Conservation (phyloP, 2,888 invertebrate genomes). For the Panzeria rudis region DNA sequence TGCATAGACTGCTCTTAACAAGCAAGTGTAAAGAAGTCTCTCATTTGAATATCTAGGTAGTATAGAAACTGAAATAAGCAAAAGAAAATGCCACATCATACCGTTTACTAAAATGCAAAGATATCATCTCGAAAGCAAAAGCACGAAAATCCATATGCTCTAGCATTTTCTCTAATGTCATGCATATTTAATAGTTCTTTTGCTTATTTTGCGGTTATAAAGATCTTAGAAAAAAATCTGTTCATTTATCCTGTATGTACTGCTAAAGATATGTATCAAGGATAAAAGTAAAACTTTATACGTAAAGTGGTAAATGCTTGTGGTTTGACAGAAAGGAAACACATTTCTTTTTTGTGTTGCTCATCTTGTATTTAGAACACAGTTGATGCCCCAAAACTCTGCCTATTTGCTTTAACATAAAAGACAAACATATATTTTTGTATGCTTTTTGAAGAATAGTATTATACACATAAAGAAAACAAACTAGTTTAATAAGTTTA, state of each 20-base stretch:
- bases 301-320: slow-evolving; percentile 19
- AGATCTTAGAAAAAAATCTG: slow-evolving; percentile 5
- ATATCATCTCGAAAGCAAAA: not conserved
- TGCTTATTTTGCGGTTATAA: slow-evolving; percentile 46
- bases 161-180: not conserved
- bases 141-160: not conserved
- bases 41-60: slow-evolving; percentile 20
- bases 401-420: not conserved
- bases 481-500: too few species aligned
- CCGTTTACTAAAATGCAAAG: slow-evolving; percentile 10
- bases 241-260: slow-evolving; percentile 18
- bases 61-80: not conserved
- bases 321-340: slow-evolving; percentile 51
- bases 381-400: slow-evolving; percentile 9
- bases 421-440: not conserved
- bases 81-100: slow-evolving; percentile 20
- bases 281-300: slow-evolving; percentile 3
- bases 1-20: not conserved
- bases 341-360: not conserved
- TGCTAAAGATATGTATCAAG: not conserved
- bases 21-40: not conserved
- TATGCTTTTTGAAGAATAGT: too few species aligned
- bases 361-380: not conserved
- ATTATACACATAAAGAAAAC: too few species aligned
- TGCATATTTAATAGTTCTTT: slow-evolving; percentile 10